phyloP scores from a whole-genome alignment of 2,888 invertebrate species.

The Helicoverpa assulta region DNA sequence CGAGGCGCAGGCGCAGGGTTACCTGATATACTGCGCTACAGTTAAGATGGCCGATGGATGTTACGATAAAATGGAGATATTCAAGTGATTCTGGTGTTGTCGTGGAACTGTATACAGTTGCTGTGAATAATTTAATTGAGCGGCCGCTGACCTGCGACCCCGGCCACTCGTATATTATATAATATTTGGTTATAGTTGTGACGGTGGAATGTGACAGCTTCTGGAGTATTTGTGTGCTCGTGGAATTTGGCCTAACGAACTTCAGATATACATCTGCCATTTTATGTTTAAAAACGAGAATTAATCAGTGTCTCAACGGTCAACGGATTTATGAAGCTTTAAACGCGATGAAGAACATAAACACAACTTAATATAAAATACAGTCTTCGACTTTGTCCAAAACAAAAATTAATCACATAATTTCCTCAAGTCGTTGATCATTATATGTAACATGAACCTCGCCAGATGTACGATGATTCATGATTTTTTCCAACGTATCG shows the following conservation, averaged over 20 bases:
- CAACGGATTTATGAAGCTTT: too few relatives aligned
- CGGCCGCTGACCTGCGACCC: constrained; percentile 38
- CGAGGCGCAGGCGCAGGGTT: constrained; percentile 39
- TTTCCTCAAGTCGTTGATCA: neutral
- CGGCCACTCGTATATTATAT: constrained; percentile 34
- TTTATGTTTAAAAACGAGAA: neutral
- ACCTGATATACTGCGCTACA: constrained; percentile 33
- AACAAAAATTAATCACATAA: neutral
- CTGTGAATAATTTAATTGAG: constrained; percentile 53
- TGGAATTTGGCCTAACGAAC: constrained; percentile 18
- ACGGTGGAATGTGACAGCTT: constrained; percentile 22
- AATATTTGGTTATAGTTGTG: constrained; percentile 43
- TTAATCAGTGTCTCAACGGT: too few relatives aligned
- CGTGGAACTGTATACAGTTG: constrained; percentile 8
- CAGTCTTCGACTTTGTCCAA: neutral
- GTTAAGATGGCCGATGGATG: constrained; percentile 27
- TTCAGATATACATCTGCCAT: constrained; percentile 3
- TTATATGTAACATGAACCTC: neutral
- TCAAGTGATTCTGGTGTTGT: constrained; percentile 40
- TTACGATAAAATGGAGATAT: constrained; percentile 58
- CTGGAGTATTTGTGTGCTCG: neutral
- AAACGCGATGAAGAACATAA: too few relatives aligned
- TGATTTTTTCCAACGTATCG: neutral
- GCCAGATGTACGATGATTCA: neutral
- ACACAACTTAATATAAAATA: neutral